Conservation (phyloP, 2,113 vertebrate genomes). For the Muscicapa adusta region DNA sequence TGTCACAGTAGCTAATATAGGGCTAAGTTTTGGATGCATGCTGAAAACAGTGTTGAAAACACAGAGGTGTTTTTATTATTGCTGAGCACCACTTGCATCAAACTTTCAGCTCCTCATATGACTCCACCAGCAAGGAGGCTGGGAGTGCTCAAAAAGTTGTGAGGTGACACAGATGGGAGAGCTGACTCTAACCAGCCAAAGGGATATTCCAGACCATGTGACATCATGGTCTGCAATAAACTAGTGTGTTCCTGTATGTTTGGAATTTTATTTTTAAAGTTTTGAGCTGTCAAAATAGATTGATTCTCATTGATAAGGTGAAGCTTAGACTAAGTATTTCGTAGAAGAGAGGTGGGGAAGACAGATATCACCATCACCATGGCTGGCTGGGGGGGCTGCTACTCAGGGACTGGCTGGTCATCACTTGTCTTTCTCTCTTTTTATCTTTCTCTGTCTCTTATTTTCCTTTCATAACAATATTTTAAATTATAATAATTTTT, state of each 20-base stretch:
- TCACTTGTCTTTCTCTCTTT: fast-evolving
- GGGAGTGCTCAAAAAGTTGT: not conserved
- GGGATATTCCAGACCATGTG: not conserved
- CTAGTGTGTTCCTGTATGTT: too few species aligned
- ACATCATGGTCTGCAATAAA: not conserved
- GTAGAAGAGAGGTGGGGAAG: too few species aligned
- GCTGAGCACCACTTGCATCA: not conserved
- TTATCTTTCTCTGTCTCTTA: not conserved
- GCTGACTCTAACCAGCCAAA: not conserved
- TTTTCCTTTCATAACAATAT: not conserved
- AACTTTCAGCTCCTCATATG: fast-evolving
- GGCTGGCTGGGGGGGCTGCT: not conserved
- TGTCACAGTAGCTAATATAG: not conserved
- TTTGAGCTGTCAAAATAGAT: too few species aligned
- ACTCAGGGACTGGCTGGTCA: not conserved
- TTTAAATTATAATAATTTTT: not conserved
- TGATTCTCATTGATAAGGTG: too few species aligned
- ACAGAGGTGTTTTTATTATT: not conserved
- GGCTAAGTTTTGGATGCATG: not conserved
- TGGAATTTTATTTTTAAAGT: too few species aligned
- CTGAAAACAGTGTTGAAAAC: not conserved
- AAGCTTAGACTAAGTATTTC: too few species aligned
- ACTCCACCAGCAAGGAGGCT: not conserved
- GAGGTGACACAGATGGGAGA: not conserved
- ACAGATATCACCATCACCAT: too few species aligned